Evolutionary conservation across 2,888 invertebrate genomes (phyloP), one percentile per base, ranked within the genome.

Genomic region (Synergus laeviventris): DNA sequence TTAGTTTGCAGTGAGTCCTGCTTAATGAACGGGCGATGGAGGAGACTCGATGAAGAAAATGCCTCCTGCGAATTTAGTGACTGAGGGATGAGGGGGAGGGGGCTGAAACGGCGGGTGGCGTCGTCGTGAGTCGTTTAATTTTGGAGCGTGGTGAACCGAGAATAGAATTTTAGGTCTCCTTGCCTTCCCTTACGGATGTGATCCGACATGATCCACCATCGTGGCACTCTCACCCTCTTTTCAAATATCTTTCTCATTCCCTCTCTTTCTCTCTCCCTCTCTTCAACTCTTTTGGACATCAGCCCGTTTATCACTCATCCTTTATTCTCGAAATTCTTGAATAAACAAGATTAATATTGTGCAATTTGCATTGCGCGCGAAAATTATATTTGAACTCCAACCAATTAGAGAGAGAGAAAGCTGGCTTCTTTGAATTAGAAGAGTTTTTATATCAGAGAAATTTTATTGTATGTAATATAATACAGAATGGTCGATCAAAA

Each of bases 111-210:
- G 84, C 85, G 87, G 86, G 83, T 87, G 85, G 86, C 81, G 87
- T 86, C 70, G 70, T 70, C 70, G 45, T 70, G 49, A 49, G 70
- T 70, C 84, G 87, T 86, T 85, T 88, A 88, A 87, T 85, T 88
- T 87, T 87, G 84, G 87, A 86, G 81, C 84, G 81, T 74, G 81
- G 79, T 78, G 79, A 49, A 11, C 31, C 49, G 8, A 70, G 45
- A 70, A 70, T 70, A 70, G 70, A 66, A 24, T 24, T 21, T 31
- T 16, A 31, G 56, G 56, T 21, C 56, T 56, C 56, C 56, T 21
- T 56, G 56, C 56, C 56, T 56, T 70, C 49, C 70, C 70, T 70
- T 70, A 64, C 70, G 49, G 49, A 70, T 70, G 70, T 70, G 45
- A 70, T 70, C 24, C 66, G 45, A 66, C 45, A 24, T 66, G 45